phyloP scores from a whole-genome alignment of 2,888 invertebrate genomes.

The Cynaeus angustus region DNA sequence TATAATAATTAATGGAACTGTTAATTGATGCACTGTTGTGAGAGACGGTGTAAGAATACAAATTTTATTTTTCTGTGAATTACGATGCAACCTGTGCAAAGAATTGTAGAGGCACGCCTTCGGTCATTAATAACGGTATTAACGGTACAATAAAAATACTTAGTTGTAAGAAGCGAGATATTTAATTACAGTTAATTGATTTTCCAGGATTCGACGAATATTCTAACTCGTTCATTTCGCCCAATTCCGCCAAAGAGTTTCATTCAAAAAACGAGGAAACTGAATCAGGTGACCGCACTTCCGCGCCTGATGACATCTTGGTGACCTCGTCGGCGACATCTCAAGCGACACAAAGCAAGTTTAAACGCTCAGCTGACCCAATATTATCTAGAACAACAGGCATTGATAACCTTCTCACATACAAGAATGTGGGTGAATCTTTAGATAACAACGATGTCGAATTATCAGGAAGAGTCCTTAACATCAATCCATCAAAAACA shows the following conservation, averaged over 20 bases:
- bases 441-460: slow-evolving; percentile 73
- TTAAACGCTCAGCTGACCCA: slow-evolving; percentile 65
- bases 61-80: slow-evolving; percentile 35
- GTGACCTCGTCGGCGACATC: slow-evolving; percentile 56
- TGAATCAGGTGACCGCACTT: slow-evolving; percentile 52
- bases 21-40: slow-evolving; percentile 7
- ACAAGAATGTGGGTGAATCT: slow-evolving; percentile 75
- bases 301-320: slow-evolving; percentile 35
- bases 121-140: slow-evolving; percentile 57
- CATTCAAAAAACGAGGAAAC: slow-evolving; percentile 12
- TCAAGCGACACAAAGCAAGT: slow-evolving; percentile 44
- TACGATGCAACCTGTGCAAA: slow-evolving; percentile 27
- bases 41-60: slow-evolving; percentile 34
- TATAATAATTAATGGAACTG: slow-evolving; percentile 28
- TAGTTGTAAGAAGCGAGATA: slow-evolving; percentile 22
- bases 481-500: slow-evolving; percentile 76
- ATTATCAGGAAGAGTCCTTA: slow-evolving; percentile 66
- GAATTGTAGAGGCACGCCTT: slow-evolving; percentile 54
- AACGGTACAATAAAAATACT: slow-evolving; percentile 52
- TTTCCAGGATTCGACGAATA: slow-evolving; percentile 73
- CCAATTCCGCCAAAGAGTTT: slow-evolving; percentile 73
- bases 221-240: slow-evolving; percentile 81
- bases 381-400: slow-evolving; percentile 74
- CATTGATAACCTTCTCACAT: slow-evolving; percentile 72
- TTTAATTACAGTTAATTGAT: slow-evolving; percentile 47